Base-by-base conservation (phyloP, 2,797 vertebrate species). In the Intellagama lesueurii region DNA sequence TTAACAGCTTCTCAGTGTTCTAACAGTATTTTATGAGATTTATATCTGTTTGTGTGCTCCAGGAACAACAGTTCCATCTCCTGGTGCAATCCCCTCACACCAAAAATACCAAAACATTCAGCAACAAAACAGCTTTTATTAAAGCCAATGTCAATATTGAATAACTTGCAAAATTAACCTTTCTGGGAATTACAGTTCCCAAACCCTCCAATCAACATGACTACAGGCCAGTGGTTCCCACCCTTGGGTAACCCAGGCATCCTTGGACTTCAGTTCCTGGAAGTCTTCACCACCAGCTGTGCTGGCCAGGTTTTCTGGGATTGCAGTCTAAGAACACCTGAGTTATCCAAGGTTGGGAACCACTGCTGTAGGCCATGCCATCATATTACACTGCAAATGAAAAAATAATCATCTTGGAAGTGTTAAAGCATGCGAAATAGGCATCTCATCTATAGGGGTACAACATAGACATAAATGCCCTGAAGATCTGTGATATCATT, bases 1-100 rank as follows among this genome's bases (percentile, higher is more conserved):
- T 84, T 24, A 60, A 70, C 75, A 80, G 83, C 77, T 85, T 66
- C 32, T 49, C n/a, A 60, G 80, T 60, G 68, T 49, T 56, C 75
- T 56, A 32, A 68, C 1, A 30, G 16, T 47, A 72, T 73, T 69
- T 73, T 85, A 5, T 28, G 19, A 73, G 83, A 47, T 47, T 73
- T 47, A n/a, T 7, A 64, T 85, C 68, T 26, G 40, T 26, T 85
- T 35, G 56, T 52, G 47, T 35, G 40, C 77, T 70, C 76, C 35
- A 14, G 52, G 64, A 78, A 40, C 75, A 83, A 83, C 28, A 44
- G 64, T 60, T 82, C n/a, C 72, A 77, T 64, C 70, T 47, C 30
- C 6, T 88, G 72, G 24, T 40, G 40, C 40, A 75, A 72, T 70
- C 44, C 70, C 70, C 19, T 7, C 4, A 78, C 44, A 56, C 64